Conservation (phyloP, 2,113 vertebrate species). For the Hippocampus comes region DNA sequence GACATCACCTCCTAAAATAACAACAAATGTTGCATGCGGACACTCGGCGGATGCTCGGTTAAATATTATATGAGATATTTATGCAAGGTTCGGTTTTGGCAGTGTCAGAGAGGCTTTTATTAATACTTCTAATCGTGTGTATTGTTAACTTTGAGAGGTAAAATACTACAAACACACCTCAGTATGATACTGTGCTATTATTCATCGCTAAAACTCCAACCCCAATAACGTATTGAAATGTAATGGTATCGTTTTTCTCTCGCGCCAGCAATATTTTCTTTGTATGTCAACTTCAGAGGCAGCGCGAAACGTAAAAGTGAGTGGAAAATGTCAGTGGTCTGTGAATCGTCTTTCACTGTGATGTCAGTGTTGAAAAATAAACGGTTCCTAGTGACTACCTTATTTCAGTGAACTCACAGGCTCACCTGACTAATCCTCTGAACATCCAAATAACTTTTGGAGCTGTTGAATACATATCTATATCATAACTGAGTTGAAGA, state of each 20-base stretch:
- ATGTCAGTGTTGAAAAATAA: not conserved
- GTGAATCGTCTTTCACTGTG: not conserved
- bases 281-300: no score
- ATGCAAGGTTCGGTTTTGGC: not conserved
- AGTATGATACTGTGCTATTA: not conserved
- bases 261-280: no score
- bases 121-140: no score
- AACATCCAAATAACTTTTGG: not conserved
- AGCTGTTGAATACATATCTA: not conserved
- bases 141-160: not conserved
- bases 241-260: no score
- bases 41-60: not conserved
- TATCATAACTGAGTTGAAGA: no score
- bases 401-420: not conserved
- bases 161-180: not conserved
- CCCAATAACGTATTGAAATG: no score
- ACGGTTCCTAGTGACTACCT: no score
- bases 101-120: not conserved
- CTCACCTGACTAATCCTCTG: not conserved
- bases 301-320: no score
- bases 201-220: not conserved
- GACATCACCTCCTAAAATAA: slow-evolving; percentile 13
- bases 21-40: not conserved
- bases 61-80: not conserved
- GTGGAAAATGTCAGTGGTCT: not conserved